Evolutionary conservation across 2,888 invertebrate genomes (phyloP).

Genomic region (Beris chalybata): DNA sequence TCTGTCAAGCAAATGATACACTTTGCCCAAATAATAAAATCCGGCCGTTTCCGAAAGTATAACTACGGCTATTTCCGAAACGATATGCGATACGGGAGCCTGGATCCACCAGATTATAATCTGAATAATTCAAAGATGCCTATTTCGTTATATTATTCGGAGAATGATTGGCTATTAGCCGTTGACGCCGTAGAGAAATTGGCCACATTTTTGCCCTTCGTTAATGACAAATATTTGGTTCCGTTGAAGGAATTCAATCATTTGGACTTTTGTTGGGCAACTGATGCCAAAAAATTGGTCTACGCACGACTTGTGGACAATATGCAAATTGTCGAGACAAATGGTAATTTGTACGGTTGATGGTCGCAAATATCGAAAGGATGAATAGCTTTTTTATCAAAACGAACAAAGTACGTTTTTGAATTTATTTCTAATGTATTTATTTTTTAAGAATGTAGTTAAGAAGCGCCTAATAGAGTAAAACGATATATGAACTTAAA

Average conservation of each 20-base stretch:
- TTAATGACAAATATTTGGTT: conserved; percentile 61
- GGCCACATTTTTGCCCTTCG: conserved; percentile 59
- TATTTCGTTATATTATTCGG: conserved; percentile 61
- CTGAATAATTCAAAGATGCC: conserved; percentile 59
- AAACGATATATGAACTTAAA: no score
- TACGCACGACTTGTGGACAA: conserved; percentile 56
- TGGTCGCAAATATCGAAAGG: neutral
- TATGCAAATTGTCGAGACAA: conserved; percentile 40
- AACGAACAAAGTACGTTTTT: no score
- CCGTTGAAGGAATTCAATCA: conserved; percentile 61
- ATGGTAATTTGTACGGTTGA: conserved; percentile 9
- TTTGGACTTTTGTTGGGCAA: conserved; percentile 62
- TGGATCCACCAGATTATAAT: conserved; percentile 60
- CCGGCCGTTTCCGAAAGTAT: conserved; percentile 57
- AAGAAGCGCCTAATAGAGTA: neutral
- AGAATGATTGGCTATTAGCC: conserved; percentile 67
- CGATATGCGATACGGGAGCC: conserved; percentile 57
- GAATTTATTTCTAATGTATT: no score
- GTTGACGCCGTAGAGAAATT: conserved; percentile 62
- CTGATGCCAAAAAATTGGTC: conserved; percentile 57
- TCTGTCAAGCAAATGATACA: conserved; percentile 56
- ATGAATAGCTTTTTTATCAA: neutral
- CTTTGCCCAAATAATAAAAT: conserved; percentile 55
- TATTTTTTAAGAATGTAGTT: neutral
- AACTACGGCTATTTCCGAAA: conserved; percentile 58